Percentiles rank a stretch among this genome's conserved stretches.
Conservation (phyloP, 2,113 vertebrate species). For the Hippoglossus stenolepis region DNA sequence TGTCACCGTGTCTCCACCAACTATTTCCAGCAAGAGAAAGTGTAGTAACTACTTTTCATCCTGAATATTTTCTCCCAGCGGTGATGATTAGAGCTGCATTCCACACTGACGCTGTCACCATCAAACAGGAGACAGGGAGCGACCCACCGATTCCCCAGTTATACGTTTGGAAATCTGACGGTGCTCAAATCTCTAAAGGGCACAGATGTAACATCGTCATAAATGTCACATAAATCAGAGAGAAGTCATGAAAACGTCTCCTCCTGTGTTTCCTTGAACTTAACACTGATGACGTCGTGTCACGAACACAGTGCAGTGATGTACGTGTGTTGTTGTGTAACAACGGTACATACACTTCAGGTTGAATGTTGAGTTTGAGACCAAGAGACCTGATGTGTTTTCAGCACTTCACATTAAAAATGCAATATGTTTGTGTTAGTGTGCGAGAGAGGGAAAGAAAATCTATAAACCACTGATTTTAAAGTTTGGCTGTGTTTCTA, state of each 20-base stretch:
- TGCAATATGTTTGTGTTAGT: background rate
- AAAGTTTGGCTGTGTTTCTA: background rate
- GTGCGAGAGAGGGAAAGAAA: background rate
- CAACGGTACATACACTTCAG: too few relatives aligned
- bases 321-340: background rate
- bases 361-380: background rate
- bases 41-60: slow-evolving; percentile 29
- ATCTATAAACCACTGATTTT: background rate
- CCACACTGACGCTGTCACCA: slow-evolving; percentile 30
- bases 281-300: background rate
- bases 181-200: background rate
- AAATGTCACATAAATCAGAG: slow-evolving; percentile 52
- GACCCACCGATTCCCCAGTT: background rate
- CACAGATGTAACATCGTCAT: slow-evolving; percentile 2
- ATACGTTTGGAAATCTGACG: slow-evolving; percentile 18
- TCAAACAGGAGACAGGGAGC: slow-evolving; percentile 21
- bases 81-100: slow-evolving; percentile 50
- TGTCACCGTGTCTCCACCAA: background rate
- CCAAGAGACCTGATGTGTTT: background rate
- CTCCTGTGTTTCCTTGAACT: slow-evolving; percentile 10
- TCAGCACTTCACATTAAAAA: background rate
- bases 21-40: background rate
- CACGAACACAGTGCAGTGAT: background rate
- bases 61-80: slow-evolving; percentile 20
- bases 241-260: slow-evolving; percentile 7